Evolutionary conservation across 53 echinoderm and acorn worm species (phyloP), one percentile per base, ranked within the genome.

Genomic region (Holothuria scabra): DNA sequence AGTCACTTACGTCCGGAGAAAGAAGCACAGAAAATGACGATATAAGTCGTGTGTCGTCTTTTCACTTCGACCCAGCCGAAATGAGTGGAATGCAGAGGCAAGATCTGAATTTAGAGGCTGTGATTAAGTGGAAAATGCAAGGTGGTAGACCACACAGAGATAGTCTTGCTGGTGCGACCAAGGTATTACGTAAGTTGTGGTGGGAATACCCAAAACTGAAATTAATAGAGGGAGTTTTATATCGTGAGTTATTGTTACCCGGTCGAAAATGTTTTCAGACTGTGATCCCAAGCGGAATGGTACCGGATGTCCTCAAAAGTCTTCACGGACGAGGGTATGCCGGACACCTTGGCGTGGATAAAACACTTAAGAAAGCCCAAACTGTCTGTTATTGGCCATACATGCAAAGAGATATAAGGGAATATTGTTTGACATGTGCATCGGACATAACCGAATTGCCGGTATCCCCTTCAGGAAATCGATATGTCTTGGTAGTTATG

Each of bases 381-480:
- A 30, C 35, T 16, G 19, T n/a, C 7, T 79, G 48, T 85, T 2
- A 29, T 85, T 20, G 49, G 41, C 9, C 93, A 90, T 2, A 30
- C 31, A 48, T n/a, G 8, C 82, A 64, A n/a, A n/a, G 55, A 38
- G 56, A n/a, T 16, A 79, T 56, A 1, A 79, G 46, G 65, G 72
- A 1, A 82, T 62, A 41, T 24, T 70, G 26, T 28, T 82, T 48
- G 81, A 26, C 72, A 82, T n/a, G n/a, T n/a, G n/a, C n/a, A n/a
- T 41, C 89, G 26, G 79, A 89, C 56, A 74, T 88, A 59, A 83
- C 88, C 8, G 76, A 75, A 70, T 46, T 75, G 2, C 78, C 83
- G 5, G 21, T 62, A 16, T 58, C 76, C 13, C 29, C 12, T 2
- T 14, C 28, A 18, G 84, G 78, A 28, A 76, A 46, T 21, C 8